phyloP scores from a whole-genome alignment of 1,140 invertebrate species.

The Metopolophium dirhodum region DNA sequence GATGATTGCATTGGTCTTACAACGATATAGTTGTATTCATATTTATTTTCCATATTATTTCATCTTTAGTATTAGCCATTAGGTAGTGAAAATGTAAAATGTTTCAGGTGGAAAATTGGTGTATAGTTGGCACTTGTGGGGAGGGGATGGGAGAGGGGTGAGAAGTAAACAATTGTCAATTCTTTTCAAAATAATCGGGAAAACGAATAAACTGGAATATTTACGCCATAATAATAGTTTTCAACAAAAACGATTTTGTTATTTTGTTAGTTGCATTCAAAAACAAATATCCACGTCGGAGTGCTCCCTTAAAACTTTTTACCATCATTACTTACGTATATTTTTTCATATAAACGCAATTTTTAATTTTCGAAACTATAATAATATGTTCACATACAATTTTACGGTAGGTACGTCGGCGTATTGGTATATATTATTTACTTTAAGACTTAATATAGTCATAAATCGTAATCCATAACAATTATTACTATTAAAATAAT shows the following conservation, averaged over 20 bases:
- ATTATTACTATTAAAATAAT: too few species aligned
- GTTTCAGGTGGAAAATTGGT: background rate
- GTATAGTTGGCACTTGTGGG: accelerated
- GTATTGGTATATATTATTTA: too few species aligned
- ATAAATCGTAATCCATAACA: too few species aligned
- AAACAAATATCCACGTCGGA: background rate
- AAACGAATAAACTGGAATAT: background rate
- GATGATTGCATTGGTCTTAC: background rate
- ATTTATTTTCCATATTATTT: background rate
- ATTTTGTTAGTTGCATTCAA: background rate
- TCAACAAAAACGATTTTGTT: background rate
- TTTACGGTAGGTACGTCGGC: too few species aligned
- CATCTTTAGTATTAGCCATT: background rate
- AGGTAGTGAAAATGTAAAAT: background rate
- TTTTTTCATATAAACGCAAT: too few species aligned
- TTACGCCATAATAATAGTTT: background rate
- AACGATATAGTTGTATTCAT: background rate
- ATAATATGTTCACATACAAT: too few species aligned
- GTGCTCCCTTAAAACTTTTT: background rate
- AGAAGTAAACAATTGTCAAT: background rate
- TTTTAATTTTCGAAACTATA: too few species aligned
- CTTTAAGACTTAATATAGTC: too few species aligned
- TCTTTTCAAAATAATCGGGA: background rate
- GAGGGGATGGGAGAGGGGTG: too few species aligned
- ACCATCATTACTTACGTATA: too few species aligned